phyloP scores from a whole-genome alignment of 1,140 invertebrate species.

The Euglossa dilemma region DNA sequence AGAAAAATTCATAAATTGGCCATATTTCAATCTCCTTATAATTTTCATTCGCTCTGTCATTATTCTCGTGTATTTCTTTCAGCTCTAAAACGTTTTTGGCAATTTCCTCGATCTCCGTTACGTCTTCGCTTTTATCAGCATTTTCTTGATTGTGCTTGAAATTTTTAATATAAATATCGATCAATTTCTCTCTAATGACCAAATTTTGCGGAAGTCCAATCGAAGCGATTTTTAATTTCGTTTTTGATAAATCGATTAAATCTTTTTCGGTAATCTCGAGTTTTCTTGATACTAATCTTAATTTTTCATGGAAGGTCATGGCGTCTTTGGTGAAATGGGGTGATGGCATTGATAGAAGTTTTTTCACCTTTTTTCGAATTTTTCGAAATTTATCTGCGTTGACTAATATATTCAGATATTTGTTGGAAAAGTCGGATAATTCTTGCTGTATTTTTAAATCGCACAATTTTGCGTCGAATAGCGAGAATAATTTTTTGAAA shows the following conservation, averaged over 20 bases:
- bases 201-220: constrained; percentile 51
- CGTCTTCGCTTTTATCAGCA: not conserved
- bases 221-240: constrained; percentile 62
- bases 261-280: constrained; percentile 54
- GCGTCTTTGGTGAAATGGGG: constrained; percentile 70
- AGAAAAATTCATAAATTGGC: constrained; percentile 80
- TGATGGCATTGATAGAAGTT: constrained; percentile 60
- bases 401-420: constrained; percentile 58
- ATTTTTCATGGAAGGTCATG: constrained; percentile 49
- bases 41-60: constrained; percentile 15
- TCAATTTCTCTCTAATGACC: constrained; percentile 48
- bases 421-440: constrained; percentile 38
- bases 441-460: constrained; percentile 11
- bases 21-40: constrained; percentile 70
- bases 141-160: constrained; percentile 58
- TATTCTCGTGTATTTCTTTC: not conserved
- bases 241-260: constrained; percentile 7
- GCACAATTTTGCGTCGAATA: constrained; percentile 3
- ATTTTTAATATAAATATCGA: not conserved
- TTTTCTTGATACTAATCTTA: constrained; percentile 54
- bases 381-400: constrained; percentile 71
- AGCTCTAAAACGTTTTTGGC: not conserved
- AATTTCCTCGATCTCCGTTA: constrained; percentile 48
- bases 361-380: constrained; percentile 71
- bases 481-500: constrained; percentile 54